phyloP scores from a whole-genome alignment of 2,113 vertebrate species.

The Ictalurus furcatus region DNA sequence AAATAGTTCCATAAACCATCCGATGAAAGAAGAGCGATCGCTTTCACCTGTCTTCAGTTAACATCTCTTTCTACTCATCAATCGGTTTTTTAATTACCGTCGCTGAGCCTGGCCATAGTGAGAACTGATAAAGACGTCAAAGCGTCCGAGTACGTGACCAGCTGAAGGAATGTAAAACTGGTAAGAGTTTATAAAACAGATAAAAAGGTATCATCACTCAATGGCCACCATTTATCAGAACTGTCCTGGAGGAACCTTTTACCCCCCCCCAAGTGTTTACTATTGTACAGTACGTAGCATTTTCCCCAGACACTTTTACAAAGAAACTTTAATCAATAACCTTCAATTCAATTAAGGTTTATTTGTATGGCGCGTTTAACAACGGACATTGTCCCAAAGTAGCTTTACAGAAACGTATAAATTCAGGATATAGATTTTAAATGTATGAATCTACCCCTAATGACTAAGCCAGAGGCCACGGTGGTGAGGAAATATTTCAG shows the following conservation, averaged over 20 bases:
- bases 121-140: neutral
- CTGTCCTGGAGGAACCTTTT: neutral
- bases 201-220: neutral
- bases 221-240: neutral
- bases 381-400: too few relatives aligned
- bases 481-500: too few relatives aligned
- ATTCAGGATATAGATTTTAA: too few relatives aligned
- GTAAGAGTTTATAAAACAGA: neutral
- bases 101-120: neutral
- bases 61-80: neutral
- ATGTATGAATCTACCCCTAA: too few relatives aligned
- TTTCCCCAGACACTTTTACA: too few relatives aligned
- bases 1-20: neutral
- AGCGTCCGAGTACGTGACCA: neutral
- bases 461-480: too few relatives aligned
- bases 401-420: too few relatives aligned
- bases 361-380: too few relatives aligned
- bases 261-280: too few relatives aligned
- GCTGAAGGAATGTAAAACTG: neutral
- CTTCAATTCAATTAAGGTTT: too few relatives aligned
- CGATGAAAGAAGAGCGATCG: neutral
- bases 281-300: neutral
- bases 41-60: slow-evolving; percentile 25
- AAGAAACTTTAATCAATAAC: too few relatives aligned
- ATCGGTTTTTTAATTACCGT: slow-evolving; percentile 29